Evolutionary conservation across 2,888 invertebrate species (phyloP).

Genomic region (Deilephila porcellus): DNA sequence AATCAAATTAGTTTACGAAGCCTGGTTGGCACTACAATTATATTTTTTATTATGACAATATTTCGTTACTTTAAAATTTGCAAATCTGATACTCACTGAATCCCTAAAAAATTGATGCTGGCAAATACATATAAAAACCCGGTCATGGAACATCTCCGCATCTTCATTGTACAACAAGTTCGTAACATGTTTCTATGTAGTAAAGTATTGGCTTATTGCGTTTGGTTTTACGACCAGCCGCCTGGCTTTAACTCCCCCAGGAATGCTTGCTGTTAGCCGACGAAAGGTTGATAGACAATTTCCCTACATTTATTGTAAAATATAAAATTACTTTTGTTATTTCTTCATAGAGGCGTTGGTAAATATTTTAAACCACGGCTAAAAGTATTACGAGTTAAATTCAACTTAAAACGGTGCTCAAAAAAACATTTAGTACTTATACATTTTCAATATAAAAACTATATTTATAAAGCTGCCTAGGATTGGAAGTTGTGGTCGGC

Average conservation of each 20-base stretch:
- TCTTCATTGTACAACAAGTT: background rate
- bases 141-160: background rate
- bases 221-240: conserved; percentile 3
- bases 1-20: too few relatives aligned
- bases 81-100: too few relatives aligned
- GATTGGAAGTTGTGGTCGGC: too few relatives aligned
- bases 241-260: background rate
- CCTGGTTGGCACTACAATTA: too few relatives aligned
- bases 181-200: conserved; percentile 1
- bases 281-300: conserved; percentile 1
- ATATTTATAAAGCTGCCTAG: too few relatives aligned
- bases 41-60: too few relatives aligned
- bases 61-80: too few relatives aligned
- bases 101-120: too few relatives aligned
- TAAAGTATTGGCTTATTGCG: conserved; percentile 16
- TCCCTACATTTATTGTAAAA: conserved; percentile 3
- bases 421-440: too few relatives aligned
- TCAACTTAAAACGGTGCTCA: too few relatives aligned
- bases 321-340: conserved; percentile 1
- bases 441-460: too few relatives aligned
- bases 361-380: background rate
- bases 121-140: background rate
- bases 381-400: too few relatives aligned
- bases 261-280: background rate
- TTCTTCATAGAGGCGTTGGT: background rate